These are phyloP conservation scores for Calidris pugnax DNA, from an alignment of 2,113 vertebrate genomes.

Conservation along the genomic window DNA sequence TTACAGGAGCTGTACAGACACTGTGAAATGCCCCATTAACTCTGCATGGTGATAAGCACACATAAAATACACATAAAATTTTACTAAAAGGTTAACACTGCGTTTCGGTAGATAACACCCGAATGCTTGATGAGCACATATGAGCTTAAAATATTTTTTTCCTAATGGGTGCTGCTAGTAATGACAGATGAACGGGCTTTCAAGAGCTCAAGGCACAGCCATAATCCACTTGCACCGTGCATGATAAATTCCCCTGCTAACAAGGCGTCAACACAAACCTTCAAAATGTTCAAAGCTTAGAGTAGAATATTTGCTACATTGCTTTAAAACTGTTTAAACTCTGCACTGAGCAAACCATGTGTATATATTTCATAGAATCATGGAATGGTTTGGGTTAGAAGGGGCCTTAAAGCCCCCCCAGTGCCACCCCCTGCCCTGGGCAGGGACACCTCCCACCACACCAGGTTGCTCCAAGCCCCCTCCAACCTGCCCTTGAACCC, in stretches of 20 bases:
- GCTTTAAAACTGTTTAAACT: background rate
- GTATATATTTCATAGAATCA: background rate
- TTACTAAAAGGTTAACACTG: background rate
- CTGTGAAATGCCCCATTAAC: background rate
- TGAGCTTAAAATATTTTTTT: background rate
- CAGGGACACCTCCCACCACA: too few species aligned
- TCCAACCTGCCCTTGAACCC: too few species aligned
- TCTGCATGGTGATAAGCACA: background rate
- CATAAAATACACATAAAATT: background rate
- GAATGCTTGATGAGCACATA: background rate
- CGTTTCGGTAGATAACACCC: background rate
- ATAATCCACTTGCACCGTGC: background rate
- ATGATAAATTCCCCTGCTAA: background rate
- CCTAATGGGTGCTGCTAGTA: background rate
- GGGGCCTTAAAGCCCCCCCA: too few species aligned
- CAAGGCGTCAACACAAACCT: background rate
- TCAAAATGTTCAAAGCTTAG: background rate
- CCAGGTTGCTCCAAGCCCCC: too few species aligned
- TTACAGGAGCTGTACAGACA: background rate
- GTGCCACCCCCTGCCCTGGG: too few species aligned
- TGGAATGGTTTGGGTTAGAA: too few species aligned
- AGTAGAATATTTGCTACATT: background rate
- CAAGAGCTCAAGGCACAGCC: background rate
- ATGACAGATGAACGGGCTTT: rapidly evolving
- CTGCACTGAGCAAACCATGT: background rate